Evolutionary conservation across 1,140 invertebrate species (phyloP).

Genomic region (Drosophila bocqueti): DNA sequence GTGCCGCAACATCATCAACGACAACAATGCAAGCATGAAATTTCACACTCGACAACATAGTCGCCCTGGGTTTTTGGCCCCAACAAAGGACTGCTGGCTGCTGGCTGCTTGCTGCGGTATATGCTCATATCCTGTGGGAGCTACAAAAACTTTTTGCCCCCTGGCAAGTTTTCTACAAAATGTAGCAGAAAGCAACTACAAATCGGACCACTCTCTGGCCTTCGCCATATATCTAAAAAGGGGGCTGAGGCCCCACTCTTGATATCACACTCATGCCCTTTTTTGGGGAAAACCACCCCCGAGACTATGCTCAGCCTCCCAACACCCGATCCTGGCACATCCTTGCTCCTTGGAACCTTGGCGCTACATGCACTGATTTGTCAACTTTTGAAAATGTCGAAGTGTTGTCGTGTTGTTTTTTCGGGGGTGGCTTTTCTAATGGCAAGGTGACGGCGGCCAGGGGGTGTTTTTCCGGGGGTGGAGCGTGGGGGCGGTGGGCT

Average conservation of each 20-base stretch:
- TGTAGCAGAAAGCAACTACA: constrained; percentile 79
- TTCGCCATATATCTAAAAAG: constrained; percentile 5
- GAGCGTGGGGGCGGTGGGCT: not conserved
- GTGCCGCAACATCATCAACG: constrained; percentile 67
- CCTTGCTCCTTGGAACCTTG: constrained; percentile 37
- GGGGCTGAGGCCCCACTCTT: not conserved
- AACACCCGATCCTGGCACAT: constrained; percentile 19
- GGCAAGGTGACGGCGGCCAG: constrained; percentile 63
- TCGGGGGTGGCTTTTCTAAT: constrained; percentile 65
- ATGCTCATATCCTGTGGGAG: constrained; percentile 69
- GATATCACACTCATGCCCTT: constrained; percentile 12
- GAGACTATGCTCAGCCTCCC: constrained; percentile 35
- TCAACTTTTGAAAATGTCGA: constrained; percentile 82
- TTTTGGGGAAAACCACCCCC: constrained; percentile 51
- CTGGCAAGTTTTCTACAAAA: constrained; percentile 62
- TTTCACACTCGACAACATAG: constrained; percentile 79
- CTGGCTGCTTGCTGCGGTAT: constrained; percentile 31
- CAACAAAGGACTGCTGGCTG: constrained; percentile 44
- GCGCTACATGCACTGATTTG: constrained; percentile 77
- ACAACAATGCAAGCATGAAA: constrained; percentile 79
- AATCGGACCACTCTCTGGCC: constrained; percentile 53
- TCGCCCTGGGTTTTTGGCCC: constrained; percentile 40
- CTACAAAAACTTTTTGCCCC: constrained; percentile 64
- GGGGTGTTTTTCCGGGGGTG: not conserved
- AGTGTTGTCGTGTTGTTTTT: constrained; percentile 68